Conservation (phyloP, 1,140 invertebrate species). For the Bombus turneri region DNA sequence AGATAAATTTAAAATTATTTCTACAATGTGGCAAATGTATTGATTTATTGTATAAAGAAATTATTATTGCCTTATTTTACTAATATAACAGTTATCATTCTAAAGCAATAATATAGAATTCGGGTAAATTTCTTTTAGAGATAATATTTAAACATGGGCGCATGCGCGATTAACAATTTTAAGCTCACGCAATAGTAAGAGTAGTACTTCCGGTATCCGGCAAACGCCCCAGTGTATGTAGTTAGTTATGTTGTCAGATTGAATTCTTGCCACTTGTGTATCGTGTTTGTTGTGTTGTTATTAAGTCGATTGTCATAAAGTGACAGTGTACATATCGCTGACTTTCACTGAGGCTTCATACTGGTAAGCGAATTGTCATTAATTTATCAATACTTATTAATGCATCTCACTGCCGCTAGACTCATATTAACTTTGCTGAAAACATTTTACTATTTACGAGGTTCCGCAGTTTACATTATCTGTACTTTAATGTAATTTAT, state of each 20-base stretch:
- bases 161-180: conserved; percentile 38
- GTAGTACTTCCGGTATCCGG: conserved; percentile 72
- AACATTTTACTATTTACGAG: conserved; percentile 38
- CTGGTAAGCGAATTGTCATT: conserved; percentile 46
- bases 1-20: not conserved
- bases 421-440: conserved; percentile 37
- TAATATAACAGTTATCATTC: not conserved
- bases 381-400: conserved; percentile 2
- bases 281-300: conserved; percentile 37
- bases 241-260: conserved; percentile 39
- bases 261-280: conserved; percentile 12
- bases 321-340: not conserved
- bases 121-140: not conserved
- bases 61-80: not conserved
- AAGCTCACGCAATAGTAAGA: conserved; percentile 39
- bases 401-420: conserved; percentile 43
- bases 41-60: not conserved
- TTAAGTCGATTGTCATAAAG: conserved; percentile 13
- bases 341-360: conserved; percentile 2
- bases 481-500: not conserved
- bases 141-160: conserved; percentile 20
- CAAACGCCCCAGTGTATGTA: conserved; percentile 72
- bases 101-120: not conserved
- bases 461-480: conserved; percentile 17
- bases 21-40: not conserved